Percentiles rank a stretch among this genome's conserved stretches.
Conservation (phyloP, 2,113 vertebrate genomes). For the Dolichotis patagonum region DNA sequence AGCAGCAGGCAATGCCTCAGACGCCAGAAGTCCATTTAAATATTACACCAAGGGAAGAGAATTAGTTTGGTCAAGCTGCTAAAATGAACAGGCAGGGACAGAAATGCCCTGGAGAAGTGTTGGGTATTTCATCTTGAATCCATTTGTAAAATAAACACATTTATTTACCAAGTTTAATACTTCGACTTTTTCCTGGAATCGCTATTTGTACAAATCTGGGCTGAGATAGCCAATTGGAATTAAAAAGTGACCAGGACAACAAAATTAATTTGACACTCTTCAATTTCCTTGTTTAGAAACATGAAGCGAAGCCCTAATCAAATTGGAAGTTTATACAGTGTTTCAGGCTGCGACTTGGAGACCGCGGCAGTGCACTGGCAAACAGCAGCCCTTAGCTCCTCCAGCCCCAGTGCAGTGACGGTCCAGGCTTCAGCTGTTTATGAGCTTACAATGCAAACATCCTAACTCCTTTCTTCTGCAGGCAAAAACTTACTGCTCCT, state of each 20-base stretch:
- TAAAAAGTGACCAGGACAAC: constrained; percentile 71
- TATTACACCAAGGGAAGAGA: constrained; percentile 74
- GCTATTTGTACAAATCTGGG: constrained; percentile 60
- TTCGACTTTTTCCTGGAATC: constrained; percentile 71
- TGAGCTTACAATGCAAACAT: constrained; percentile 73
- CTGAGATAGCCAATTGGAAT: constrained; percentile 70
- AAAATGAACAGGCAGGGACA: constrained; percentile 79
- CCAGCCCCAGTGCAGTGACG: not conserved
- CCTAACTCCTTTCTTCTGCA: constrained; percentile 64
- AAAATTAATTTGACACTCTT: constrained; percentile 72
- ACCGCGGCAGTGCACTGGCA: not conserved
- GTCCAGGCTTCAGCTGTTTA: constrained; percentile 55
- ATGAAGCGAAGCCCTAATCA: constrained; percentile 67
- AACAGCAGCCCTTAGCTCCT: constrained; percentile 15
- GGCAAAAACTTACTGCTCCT: constrained; percentile 49
- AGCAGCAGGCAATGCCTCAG: constrained; percentile 75
- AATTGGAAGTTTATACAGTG: constrained; percentile 59
- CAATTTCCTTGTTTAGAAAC: constrained; percentile 70
- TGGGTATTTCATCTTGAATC: constrained; percentile 81
- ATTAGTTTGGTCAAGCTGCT: constrained; percentile 83
- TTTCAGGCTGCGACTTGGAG: constrained; percentile 51
- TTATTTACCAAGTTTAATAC: constrained; percentile 77
- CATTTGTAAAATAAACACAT: constrained; percentile 81
- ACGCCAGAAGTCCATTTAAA: constrained; percentile 82
- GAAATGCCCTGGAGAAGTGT: constrained; percentile 77